Percentiles rank a stretch among this genome's conserved stretches.
Evolutionary conservation across 1,140 invertebrate species (phyloP).

Genomic region (Phymorhynchus buccinoides): DNA sequence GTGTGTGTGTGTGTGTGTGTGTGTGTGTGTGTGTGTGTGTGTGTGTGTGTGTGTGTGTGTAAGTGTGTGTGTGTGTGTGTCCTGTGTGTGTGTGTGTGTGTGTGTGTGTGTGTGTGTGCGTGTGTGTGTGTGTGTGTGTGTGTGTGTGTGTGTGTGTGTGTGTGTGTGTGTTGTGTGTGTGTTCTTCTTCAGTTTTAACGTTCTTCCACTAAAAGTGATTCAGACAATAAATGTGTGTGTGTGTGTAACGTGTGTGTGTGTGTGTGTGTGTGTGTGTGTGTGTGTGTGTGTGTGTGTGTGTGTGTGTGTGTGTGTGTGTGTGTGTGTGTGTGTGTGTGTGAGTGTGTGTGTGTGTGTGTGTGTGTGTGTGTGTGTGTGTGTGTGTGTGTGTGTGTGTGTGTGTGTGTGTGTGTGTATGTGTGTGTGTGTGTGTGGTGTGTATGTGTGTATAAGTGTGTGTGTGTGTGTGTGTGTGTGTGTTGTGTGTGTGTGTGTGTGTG

Average conservation of each 20-base stretch:
- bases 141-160: neutral
- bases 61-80: conserved; percentile 28
- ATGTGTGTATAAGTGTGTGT: too few relatives aligned
- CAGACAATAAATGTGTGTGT: neutral
- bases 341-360: neutral
- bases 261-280: conserved; percentile 9
- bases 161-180: too few relatives aligned
- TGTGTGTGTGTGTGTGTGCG: conserved; percentile 22
- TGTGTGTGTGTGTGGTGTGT: neutral
- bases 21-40: conserved; percentile 27
- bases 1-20: too few relatives aligned
- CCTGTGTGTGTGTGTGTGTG: neutral
- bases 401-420: conserved; percentile 19
- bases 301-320: conserved; percentile 5
- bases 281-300: neutral
- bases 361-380: conserved; percentile 8
- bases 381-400: conserved; percentile 24
- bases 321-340: neutral
- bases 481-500: conserved; percentile 7
- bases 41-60: conserved; percentile 29
- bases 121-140: conserved; percentile 20
- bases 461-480: neutral
- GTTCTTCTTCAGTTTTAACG: too few relatives aligned
- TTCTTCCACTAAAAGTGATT: neutral
- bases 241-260: conserved; percentile 5